Conservation (phyloP, 1,140 invertebrate genomes). For the Platyscapa corneri region DNA sequence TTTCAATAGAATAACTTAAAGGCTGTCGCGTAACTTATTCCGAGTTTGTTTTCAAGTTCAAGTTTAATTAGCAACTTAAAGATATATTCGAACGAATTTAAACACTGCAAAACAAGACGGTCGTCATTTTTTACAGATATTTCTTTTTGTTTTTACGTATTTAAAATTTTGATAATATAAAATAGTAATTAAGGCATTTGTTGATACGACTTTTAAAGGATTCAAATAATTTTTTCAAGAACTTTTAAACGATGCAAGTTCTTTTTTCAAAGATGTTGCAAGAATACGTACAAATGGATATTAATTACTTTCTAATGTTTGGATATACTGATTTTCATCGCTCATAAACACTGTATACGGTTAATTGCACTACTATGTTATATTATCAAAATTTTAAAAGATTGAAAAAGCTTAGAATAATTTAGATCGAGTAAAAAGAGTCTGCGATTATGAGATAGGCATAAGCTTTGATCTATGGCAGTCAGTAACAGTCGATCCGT, state of each 20-base stretch:
- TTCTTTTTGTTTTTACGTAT: neutral
- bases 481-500: neutral
- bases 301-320: neutral
- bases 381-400: neutral
- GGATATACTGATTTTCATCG: neutral
- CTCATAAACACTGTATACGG: neutral
- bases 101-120: no score
- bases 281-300: neutral
- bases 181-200: neutral
- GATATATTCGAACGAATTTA: no score
- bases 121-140: no score
- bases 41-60: neutral
- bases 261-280: no score
- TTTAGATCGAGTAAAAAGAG: neutral
- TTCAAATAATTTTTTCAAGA: neutral
- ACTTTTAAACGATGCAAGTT: neutral
- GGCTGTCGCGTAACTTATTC: neutral
- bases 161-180: neutral
- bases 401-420: no score
- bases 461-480: neutral
- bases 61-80: neutral
- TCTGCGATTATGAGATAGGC: neutral
- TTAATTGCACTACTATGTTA: neutral
- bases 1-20: neutral
- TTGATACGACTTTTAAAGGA: neutral